Evolutionary conservation across 1,140 invertebrate genomes (phyloP).

Genomic region (Cephus cinctus): DNA sequence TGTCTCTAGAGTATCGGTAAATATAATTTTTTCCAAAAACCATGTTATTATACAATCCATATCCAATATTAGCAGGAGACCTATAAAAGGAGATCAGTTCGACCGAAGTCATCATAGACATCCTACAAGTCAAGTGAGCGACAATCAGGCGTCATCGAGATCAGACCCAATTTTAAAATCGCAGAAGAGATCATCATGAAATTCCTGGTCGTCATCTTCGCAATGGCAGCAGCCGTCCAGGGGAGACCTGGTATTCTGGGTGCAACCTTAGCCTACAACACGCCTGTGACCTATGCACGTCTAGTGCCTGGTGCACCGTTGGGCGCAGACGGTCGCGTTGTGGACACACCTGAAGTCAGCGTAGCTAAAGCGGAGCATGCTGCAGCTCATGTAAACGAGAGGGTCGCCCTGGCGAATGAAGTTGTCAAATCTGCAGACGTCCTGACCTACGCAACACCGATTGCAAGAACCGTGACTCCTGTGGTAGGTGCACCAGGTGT

Average conservation of each 20-base stretch:
- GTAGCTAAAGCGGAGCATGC: constrained; percentile 60
- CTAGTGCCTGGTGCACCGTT: constrained; percentile 33
- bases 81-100: no score
- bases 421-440: constrained; percentile 35
- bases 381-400: constrained; percentile 54
- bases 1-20: no score
- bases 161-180: no score
- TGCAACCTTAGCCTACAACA: constrained; percentile 3
- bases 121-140: no score
- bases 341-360: constrained; percentile 61
- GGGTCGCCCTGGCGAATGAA: constrained; percentile 37
- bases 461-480: no score
- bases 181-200: no score
- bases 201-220: constrained; percentile 36
- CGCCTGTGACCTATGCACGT: constrained; percentile 15
- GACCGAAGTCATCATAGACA: constrained; percentile 20
- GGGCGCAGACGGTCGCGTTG: constrained; percentile 55
- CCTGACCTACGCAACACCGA: constrained; percentile 11
- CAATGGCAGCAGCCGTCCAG: constrained; percentile 26
- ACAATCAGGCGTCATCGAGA: no score
- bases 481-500: no score
- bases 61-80: no score
- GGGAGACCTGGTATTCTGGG: constrained; percentile 23
- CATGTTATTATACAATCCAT: no score
- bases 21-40: no score